Conservation (phyloP, 2,113 vertebrate genomes). For the Struthio camelus region DNA sequence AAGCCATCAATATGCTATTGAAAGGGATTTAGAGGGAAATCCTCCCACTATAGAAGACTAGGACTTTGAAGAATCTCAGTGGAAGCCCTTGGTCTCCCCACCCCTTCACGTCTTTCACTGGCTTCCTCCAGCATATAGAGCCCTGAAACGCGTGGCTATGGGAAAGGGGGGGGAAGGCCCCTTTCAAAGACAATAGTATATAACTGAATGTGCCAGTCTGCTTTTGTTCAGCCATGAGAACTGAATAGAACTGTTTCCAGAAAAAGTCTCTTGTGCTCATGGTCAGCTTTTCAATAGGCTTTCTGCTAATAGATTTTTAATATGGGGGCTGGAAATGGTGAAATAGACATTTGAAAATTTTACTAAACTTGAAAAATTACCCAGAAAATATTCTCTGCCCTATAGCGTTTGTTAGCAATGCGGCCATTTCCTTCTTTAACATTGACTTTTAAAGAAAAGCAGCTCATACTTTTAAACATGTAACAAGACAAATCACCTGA, state of each 20-base stretch:
- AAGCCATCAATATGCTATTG: conserved; percentile 78
- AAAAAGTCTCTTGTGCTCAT: conserved; percentile 58
- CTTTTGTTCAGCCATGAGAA: conserved; percentile 74
- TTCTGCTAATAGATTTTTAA: conserved; percentile 73
- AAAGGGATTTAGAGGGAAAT: conserved; percentile 73
- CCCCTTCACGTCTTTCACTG: conserved; percentile 62
- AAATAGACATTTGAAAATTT: conserved; percentile 48
- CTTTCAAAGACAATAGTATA: conserved; percentile 46
- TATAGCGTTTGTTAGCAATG: neutral
- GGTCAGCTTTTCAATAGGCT: conserved; percentile 48
- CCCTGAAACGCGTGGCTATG: conserved; percentile 72
- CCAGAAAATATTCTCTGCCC: conserved; percentile 24
- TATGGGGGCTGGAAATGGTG: conserved; percentile 40
- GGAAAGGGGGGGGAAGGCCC: conserved; percentile 47
- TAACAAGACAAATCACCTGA: conserved; percentile 40
- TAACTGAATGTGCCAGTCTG: conserved; percentile 69
- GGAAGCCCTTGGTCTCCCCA: conserved; percentile 46
- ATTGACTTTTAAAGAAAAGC: neutral
- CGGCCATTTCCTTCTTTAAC: conserved; percentile 3
- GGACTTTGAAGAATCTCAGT: conserved; percentile 70
- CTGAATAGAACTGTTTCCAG: conserved; percentile 65
- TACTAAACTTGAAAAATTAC: conserved; percentile 25
- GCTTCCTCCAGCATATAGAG: conserved; percentile 49
- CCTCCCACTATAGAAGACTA: conserved; percentile 63
- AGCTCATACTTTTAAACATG: neutral